Conservation (phyloP, 1,140 invertebrate species). For the Neomicropteryx cornuta region DNA sequence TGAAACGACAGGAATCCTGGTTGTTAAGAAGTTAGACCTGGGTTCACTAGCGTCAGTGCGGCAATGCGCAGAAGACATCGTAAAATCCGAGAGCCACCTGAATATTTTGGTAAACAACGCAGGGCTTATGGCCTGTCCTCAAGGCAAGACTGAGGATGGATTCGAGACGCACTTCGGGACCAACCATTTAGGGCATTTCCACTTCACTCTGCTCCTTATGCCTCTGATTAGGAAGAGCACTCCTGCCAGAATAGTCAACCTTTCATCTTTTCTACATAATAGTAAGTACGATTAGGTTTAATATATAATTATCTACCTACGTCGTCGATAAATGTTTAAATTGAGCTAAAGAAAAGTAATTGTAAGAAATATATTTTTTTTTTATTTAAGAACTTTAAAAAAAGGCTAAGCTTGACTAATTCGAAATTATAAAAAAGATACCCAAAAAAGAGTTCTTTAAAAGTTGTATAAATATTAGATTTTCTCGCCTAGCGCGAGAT, state of each 20-base stretch:
- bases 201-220: slow-evolving; percentile 58
- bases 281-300: too few relatives aligned
- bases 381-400: too few relatives aligned
- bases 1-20: slow-evolving; percentile 22
- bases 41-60: slow-evolving; percentile 59
- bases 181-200: slow-evolving; percentile 64
- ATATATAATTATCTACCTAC: too few relatives aligned
- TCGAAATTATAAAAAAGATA: too few relatives aligned
- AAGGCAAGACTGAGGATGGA: slow-evolving; percentile 47
- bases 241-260: slow-evolving; percentile 29
- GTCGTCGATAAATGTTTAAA: too few relatives aligned
- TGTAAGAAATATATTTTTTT: too few relatives aligned
- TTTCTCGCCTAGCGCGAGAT: too few relatives aligned
- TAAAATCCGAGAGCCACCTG: slow-evolving; percentile 25
- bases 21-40: slow-evolving; percentile 62
- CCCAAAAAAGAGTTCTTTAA: too few relatives aligned
- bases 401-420: too few relatives aligned
- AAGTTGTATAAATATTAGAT: too few relatives aligned
- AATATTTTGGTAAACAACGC: slow-evolving; percentile 80
- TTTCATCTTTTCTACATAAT: slow-evolving; percentile 22
- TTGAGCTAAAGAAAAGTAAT: too few relatives aligned
- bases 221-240: slow-evolving; percentile 42
- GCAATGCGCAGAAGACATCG: slow-evolving; percentile 39
- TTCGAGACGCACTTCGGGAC: slow-evolving; percentile 59
- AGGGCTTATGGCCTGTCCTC: slow-evolving; percentile 58